Conservation (phyloP, 2,888 invertebrate species). For the Deladenus siricidicola region DNA sequence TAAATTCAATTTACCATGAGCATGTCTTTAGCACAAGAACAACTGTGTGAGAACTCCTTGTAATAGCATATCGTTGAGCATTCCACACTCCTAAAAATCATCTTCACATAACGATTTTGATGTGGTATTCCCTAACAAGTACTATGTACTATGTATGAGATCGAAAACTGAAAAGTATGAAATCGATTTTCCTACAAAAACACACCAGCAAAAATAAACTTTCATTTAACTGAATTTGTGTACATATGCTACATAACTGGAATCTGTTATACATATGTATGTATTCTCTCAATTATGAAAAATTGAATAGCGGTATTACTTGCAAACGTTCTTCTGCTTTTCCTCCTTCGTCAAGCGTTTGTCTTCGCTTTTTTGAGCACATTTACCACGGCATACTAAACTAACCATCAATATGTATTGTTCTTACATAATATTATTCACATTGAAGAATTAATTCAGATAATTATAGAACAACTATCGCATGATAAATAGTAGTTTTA, state of each 20-base stretch:
- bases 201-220: too few species aligned
- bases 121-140: not conserved
- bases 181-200: too few species aligned
- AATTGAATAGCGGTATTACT: conserved; percentile 18
- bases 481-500: too few species aligned
- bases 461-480: too few species aligned
- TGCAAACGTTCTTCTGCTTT: conserved; percentile 33
- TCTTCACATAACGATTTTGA: not conserved
- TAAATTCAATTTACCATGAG: conserved; percentile 35
- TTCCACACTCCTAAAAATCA: conserved; percentile 35
- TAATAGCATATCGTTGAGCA: conserved; percentile 50
- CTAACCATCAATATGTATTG: not conserved
- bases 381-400: conserved; percentile 30
- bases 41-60: conserved; percentile 39
- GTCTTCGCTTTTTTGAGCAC: conserved; percentile 21
- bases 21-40: conserved; percentile 39
- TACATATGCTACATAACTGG: not conserved
- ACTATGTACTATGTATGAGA: too few species aligned
- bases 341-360: conserved; percentile 28
- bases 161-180: too few species aligned
- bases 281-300: not conserved
- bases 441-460: not conserved
- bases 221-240: not conserved
- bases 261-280: too few species aligned
- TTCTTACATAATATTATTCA: not conserved